These are phyloP conservation scores for Mormyrus iriodes DNA, from an alignment of 2,113 vertebrate species.

Conservation along the genomic window DNA sequence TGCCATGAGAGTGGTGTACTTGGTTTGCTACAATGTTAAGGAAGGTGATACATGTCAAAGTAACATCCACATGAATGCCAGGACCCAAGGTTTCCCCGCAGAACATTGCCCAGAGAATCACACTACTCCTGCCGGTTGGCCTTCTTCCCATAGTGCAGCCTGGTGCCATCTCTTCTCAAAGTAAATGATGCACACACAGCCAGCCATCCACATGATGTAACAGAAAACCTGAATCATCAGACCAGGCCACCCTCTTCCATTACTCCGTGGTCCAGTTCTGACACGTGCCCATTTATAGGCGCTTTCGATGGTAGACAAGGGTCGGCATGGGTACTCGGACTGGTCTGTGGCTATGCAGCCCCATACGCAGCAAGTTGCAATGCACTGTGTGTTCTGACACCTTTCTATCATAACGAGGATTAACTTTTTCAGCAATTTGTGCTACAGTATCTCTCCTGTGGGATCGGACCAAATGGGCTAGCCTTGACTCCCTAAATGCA, in stretches of 20 bases:
- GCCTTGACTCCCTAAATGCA: no score
- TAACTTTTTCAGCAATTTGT: neutral
- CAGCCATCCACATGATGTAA: neutral
- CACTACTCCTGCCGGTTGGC: neutral
- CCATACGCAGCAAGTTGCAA: no score
- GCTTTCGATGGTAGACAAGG: neutral
- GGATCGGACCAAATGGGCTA: neutral
- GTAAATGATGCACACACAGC: neutral
- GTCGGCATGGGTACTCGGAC: neutral
- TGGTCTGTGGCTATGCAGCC: neutral
- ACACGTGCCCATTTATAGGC: neutral
- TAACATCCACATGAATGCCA: neutral
- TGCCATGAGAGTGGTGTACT: neutral
- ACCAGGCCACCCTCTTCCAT: neutral
- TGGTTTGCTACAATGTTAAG: neutral
- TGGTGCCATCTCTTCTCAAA: neutral
- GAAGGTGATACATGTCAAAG: neutral
- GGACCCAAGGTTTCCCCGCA: neutral
- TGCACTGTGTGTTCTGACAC: no score
- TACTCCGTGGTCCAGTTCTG: neutral
- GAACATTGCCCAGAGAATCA: neutral
- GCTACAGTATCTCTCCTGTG: neutral
- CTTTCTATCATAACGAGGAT: neutral
- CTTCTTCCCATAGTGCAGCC: neutral
- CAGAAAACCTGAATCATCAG: no score